A percentile compares a stretch with the other conserved stretches of the same genome.
phyloP scores from a whole-genome alignment of 1,140 invertebrate species.

The Holotrichia oblita region DNA sequence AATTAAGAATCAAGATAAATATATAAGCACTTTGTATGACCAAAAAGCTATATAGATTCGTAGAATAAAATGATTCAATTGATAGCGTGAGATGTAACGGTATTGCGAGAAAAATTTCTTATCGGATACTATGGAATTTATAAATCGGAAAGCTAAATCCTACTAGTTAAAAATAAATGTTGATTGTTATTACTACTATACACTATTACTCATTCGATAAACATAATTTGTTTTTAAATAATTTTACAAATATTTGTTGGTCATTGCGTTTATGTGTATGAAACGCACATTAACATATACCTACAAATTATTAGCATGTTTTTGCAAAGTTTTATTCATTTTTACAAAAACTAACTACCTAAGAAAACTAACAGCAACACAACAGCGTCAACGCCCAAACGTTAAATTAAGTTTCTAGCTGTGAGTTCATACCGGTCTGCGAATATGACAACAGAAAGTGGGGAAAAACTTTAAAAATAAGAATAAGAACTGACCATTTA shows the following conservation, averaged over 20 bases:
- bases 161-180: conserved; percentile 7
- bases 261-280: not conserved
- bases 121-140: not conserved
- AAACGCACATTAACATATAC: not conserved
- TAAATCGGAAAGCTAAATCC: not conserved
- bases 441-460: too few species aligned
- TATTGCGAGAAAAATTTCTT: not conserved
- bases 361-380: too few species aligned
- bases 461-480: too few species aligned
- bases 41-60: not conserved
- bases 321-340: too few species aligned
- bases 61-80: not conserved
- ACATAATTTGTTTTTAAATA: not conserved
- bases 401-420: too few species aligned
- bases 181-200: not conserved
- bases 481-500: too few species aligned
- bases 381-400: too few species aligned
- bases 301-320: too few species aligned
- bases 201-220: too few species aligned
- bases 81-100: not conserved
- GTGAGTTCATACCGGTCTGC: too few species aligned
- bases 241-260: not conserved
- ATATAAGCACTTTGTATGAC: not conserved
- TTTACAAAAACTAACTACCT: too few species aligned
- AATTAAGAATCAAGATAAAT: not conserved